Base-by-base conservation (phyloP, 2,113 vertebrate genomes). In the Ctenodactylus gundi region DNA sequence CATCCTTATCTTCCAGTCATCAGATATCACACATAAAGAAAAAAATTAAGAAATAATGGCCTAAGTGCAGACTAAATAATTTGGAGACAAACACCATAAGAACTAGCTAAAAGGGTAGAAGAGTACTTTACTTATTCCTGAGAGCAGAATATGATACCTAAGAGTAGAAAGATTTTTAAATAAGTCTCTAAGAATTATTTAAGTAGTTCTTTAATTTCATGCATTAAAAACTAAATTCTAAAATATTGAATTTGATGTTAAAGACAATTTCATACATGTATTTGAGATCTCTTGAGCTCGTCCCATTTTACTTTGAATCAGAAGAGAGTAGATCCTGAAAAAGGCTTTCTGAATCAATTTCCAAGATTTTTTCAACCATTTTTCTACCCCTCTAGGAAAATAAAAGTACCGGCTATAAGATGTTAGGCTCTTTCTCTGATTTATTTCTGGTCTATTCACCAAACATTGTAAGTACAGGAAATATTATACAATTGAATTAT, bases 311-410 rank as follows among this genome's bases (percentile, higher is more conserved):
- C 53, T 46, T 76, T 92, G 34, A 82, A 81, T 91, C 27, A 93
- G 49, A 92, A 90, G 3, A 92, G 53, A 80, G 23, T 70, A 85
- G 23, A 89, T 34, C 10, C 39, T 65, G 18, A 91, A 91, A 85
- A 96, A 87, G 78, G 55, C 55, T 49, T 55, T 73, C 0, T 64
- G 57, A 95, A 82, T 29, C 55, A 92, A 92, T 34, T 84, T 91
- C 39, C 25, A 34, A 44, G 39, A 60, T 58, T n/a, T 88, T 17
- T 64, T 85, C 67, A 70, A 76, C 25, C 25, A 76, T 44, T 68
- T 83, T 81, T 86, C 39, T 91, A 78, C 23, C 29, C 67, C 62
- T 53, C 41, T 87, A n/a, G 27, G 29, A 72, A 94, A 46, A 39
- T 53, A 94, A 90, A 88, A 91, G 67, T 85, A 73, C 6, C 78